Base-by-base conservation (phyloP, 2,888 invertebrate species). In the Chloroclystis v-ata region DNA sequence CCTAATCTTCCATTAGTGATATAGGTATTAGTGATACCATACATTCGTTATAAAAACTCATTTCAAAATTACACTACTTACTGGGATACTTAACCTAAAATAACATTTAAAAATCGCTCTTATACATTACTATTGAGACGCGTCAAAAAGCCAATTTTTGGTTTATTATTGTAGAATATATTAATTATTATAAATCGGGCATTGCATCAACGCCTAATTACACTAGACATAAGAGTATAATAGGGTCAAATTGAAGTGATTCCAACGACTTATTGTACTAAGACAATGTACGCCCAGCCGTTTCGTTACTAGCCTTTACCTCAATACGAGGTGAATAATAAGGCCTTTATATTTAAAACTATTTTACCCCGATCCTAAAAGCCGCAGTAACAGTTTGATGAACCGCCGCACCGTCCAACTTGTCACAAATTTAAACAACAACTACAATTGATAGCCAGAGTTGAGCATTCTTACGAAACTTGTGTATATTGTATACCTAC, bases 121-220 rank as follows among this genome's bases (percentile, higher is more conserved):
- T 78, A 77, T 54, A 57, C 55, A 61, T 66, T 63, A 69, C 72
- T 50, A 50, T 43, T 80, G 75, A 80, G 79, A 81, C 69, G 78
- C 72, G 63, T 68, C 74, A 72, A 73, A 75, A 85, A 85, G 84
- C 82, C 78, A 76, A 80, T 83, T 77, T 85, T 85, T 82, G 81
- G 83, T 81, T 81, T 79, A 74, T 75, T 75, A 73, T 70, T 67
- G 63, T 70, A 68, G 64, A 67, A 68, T 63, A 61, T 33, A 61
- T 57, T 61, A 59, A 57, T 58, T 48, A 54, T 54, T 54, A 56
- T 56, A 61, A 56, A 54, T 53, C 37, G 51, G 56, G 62, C 69
- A 65, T 70, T 69, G 70, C 60, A 67, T 70, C 75, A 80, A 81
- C 71, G 75, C 75, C 61, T 40, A 38, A 63, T 71, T 69, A 72